Base-by-base conservation (phyloP, 2,797 vertebrate species). In the Selene dorsalis region DNA sequence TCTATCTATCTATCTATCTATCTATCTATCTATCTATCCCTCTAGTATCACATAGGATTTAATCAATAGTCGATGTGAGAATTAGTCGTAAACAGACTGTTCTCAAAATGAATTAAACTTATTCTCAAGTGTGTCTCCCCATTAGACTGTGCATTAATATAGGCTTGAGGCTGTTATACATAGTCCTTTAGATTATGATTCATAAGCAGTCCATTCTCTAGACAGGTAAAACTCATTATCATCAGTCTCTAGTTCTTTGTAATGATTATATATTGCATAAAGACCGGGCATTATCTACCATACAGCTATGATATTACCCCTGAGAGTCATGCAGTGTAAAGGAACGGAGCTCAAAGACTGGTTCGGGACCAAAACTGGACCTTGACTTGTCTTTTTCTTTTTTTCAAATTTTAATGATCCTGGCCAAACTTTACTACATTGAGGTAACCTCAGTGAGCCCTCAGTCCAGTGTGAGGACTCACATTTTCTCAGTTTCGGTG, bases 171-270 rank as follows among this genome's bases (percentile, higher is more conserved):
- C 79, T 79, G 72, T 69, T 88, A 67, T 64, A 88, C 78, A 70
- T 38, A 56, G 71, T 80, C 70, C 82, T 87, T 89, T 82, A 89
- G 80, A 92, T 91, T 84, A 91, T 88, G 89, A 91, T 90, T 93
- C 87, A 91, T 92, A 87, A 87, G 84, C 53, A 55, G 83, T 84
- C 60, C 76, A 79, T 84, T 89, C 88, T 91, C 85, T 62, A 84
- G 84, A 87, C 83, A 88, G 91, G 87, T 87, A 88, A 90, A 90
- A 90, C 75, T 90, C 90, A 89, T 93, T 90, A 92, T 86, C 84
- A 90, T 91, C 84, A 80, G 78, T 88, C 84, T 82, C 74, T 76
- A 63, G 77, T 82, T 88, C 83, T 88, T 83, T 87, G 70, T 91
- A 91, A 91, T 91, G 83, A 91, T 91, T 93, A 92, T 89, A 80